These are phyloP conservation scores for Pangasius sanitwongsei DNA, from an alignment of 2,797 vertebrate genomes.

Conservation along the genomic window DNA sequence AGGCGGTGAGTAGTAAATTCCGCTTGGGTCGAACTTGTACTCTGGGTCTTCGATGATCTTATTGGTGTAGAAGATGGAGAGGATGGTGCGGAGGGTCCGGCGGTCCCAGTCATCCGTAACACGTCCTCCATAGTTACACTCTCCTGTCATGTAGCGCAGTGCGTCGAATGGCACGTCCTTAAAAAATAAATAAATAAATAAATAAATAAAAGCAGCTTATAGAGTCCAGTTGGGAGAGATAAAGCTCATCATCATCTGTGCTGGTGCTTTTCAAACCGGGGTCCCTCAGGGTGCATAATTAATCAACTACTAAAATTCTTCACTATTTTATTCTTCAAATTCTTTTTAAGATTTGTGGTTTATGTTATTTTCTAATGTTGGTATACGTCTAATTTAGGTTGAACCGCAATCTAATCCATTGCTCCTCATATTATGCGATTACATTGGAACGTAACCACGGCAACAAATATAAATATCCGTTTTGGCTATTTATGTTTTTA, in stretches of 20 bases:
- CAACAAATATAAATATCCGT: background rate
- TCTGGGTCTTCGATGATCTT: slow-evolving; percentile 67
- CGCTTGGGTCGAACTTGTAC: slow-evolving; percentile 85
- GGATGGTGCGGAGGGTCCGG: slow-evolving; percentile 80
- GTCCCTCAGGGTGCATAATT: background rate
- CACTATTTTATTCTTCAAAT: background rate
- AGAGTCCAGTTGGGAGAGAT: background rate
- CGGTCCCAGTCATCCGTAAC: slow-evolving; percentile 90
- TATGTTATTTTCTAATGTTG: background rate
- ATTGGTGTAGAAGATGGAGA: slow-evolving; percentile 81
- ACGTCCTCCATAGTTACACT: slow-evolving; percentile 87
- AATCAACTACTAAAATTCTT: background rate
- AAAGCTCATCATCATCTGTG: background rate
- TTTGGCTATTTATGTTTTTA: background rate
- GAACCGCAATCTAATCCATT: background rate
- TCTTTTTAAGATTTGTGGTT: background rate
- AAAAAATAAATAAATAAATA: too few species aligned
- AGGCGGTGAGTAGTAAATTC: slow-evolving; percentile 80
- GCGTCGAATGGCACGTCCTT: slow-evolving; percentile 87
- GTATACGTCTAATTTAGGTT: background rate
- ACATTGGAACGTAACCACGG: background rate
- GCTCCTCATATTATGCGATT: background rate
- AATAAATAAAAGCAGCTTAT: background rate
- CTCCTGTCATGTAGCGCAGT: slow-evolving; percentile 84
- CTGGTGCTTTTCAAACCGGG: background rate